These are phyloP conservation scores for Caenorhabditis sp. DNA, from an alignment of 2,888 invertebrate genomes.

Conservation along the genomic window DNA sequence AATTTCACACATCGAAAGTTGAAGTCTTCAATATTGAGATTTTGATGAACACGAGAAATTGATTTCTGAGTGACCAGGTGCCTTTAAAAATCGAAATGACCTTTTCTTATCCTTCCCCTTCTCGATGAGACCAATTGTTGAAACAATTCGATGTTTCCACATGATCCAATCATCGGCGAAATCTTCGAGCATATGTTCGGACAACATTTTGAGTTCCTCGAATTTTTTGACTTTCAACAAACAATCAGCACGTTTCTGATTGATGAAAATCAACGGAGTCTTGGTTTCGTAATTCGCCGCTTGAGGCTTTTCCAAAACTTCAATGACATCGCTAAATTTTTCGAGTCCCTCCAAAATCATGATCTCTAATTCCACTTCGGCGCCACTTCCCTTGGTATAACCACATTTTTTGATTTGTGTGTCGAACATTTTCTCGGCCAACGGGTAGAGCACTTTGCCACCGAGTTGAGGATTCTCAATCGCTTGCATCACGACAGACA, in stretches of 20 bases:
- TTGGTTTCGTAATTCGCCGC: constrained; percentile 1
- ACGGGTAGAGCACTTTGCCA: constrained; percentile 80
- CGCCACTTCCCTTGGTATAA: constrained; percentile 16
- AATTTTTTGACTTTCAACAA: constrained; percentile 9
- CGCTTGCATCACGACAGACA: constrained; percentile 90
- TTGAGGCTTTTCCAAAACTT: constrained; percentile 8
- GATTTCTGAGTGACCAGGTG: too few relatives aligned
- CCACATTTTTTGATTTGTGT: constrained; percentile 78
- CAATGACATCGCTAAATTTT: constrained; percentile 74
- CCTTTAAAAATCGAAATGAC: too few relatives aligned
- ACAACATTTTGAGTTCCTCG: constrained; percentile 9
- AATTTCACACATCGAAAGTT: too few relatives aligned
- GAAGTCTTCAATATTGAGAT: too few relatives aligned
- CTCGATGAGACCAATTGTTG: background rate
- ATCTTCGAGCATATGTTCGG: constrained; percentile 1
- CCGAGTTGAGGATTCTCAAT: constrained; percentile 72
- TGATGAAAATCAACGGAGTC: constrained; percentile 17
- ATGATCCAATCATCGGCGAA: constrained; percentile 48
- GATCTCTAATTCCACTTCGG: constrained; percentile 86
- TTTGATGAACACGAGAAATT: too few relatives aligned
- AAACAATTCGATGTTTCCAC: constrained; percentile 18
- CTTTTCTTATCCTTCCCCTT: background rate
- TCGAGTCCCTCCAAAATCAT: constrained; percentile 81
- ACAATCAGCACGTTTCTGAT: constrained; percentile 15
- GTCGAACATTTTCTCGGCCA: constrained; percentile 92